Percentiles rank a stretch among this genome's conserved stretches.
These are phyloP conservation scores for Podarcis siculus DNA, from an alignment of 2,797 vertebrate species.

Conservation along the genomic window DNA sequence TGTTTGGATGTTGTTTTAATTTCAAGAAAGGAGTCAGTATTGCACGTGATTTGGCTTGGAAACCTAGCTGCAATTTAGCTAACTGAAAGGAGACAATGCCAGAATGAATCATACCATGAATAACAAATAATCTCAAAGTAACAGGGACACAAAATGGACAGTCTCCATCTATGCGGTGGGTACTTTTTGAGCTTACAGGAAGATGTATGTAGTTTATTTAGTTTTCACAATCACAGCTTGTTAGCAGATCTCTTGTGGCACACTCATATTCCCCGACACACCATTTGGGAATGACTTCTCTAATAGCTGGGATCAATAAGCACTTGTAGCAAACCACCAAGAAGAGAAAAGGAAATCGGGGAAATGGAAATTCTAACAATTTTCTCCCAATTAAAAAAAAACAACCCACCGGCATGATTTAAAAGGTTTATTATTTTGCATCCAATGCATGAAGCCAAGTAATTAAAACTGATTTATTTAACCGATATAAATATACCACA, in stretches of 20 bases:
- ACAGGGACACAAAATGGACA: background rate
- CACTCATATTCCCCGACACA: background rate
- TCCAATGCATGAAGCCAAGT: constrained; percentile 14
- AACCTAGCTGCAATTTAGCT: background rate
- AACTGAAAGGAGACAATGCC: background rate
- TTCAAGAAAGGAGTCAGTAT: too few species aligned
- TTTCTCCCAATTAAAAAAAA: constrained; percentile 35
- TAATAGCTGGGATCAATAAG: background rate
- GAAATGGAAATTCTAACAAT: background rate
- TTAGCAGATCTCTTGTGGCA: background rate
- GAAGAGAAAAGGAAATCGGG: background rate
- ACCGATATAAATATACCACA: constrained; percentile 30
- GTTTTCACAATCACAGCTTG: background rate
- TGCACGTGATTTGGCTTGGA: too few species aligned
- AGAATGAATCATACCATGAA: background rate
- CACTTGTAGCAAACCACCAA: background rate
- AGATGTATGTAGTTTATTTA: background rate
- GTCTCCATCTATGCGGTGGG: background rate
- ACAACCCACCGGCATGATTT: constrained; percentile 9
- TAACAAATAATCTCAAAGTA: background rate
- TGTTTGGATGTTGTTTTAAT: too few species aligned
- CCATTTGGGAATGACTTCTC: background rate
- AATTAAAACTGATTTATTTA: constrained; percentile 35
- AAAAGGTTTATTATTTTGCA: constrained; percentile 30
- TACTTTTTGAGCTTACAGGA: background rate